A percentile compares a stretch with the other conserved stretches of the same genome.
Evolutionary conservation across 2,888 invertebrate species (phyloP).

Genomic region (Tachystola acroxantha): DNA sequence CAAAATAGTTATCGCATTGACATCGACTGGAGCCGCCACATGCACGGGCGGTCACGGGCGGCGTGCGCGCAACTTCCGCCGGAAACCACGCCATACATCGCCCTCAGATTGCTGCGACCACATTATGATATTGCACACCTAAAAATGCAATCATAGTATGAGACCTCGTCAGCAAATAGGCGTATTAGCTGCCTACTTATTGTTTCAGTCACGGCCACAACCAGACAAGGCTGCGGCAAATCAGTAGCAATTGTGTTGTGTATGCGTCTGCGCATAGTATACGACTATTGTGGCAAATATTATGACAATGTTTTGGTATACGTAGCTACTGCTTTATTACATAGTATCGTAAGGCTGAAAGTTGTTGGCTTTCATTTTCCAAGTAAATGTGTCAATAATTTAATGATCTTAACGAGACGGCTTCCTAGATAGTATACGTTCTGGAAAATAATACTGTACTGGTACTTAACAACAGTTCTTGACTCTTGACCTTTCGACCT

Average conservation of each 20-base stretch:
- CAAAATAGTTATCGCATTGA: slow-evolving; percentile 15
- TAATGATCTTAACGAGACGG: too few relatives aligned
- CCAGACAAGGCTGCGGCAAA: slow-evolving; percentile 48
- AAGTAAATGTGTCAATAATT: too few relatives aligned
- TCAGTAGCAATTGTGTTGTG: slow-evolving; percentile 46
- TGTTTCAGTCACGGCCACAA: slow-evolving; percentile 38
- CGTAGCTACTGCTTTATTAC: background rate
- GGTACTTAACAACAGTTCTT: too few relatives aligned
- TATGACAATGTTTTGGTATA: background rate
- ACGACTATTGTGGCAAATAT: slow-evolving; percentile 4
- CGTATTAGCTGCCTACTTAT: slow-evolving; percentile 30
- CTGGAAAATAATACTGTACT: too few relatives aligned
- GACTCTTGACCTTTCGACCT: too few relatives aligned
- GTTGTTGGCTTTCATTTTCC: too few relatives aligned
- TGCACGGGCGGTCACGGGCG: slow-evolving; percentile 59
- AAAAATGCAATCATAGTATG: slow-evolving; percentile 32
- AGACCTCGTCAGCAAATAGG: slow-evolving; percentile 25
- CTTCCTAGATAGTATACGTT: too few relatives aligned
- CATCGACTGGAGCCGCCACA: slow-evolving; percentile 25
- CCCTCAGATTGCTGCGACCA: slow-evolving; percentile 17
- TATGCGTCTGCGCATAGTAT: slow-evolving; percentile 19
- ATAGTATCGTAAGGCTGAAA: background rate
- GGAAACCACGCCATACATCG: slow-evolving; percentile 61
- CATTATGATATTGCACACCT: too few relatives aligned
- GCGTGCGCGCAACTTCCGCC: slow-evolving; percentile 71